Conservation (phyloP, 1,140 invertebrate genomes). For the Eumaeus atala region DNA sequence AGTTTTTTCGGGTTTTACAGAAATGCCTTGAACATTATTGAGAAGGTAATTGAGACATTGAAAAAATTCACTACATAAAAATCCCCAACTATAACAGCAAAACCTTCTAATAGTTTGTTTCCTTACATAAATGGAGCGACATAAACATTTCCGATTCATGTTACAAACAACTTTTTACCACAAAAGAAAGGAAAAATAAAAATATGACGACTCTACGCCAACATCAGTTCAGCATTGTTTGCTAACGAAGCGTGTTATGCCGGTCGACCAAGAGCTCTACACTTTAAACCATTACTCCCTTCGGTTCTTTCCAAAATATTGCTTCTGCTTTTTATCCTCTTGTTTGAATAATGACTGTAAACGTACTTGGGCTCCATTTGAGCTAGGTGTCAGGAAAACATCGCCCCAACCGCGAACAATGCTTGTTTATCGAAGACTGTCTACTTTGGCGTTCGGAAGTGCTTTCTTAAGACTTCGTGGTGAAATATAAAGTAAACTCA, state of each 20-base stretch:
- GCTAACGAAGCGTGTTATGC: constrained; percentile 64
- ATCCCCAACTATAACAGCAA: too few species aligned
- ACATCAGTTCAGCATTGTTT: constrained; percentile 54
- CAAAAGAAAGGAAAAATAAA: constrained; percentile 12
- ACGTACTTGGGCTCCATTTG: constrained; percentile 61
- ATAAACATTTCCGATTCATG: too few species aligned
- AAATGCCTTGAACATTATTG: too few species aligned
- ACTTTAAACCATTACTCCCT: constrained; percentile 69
- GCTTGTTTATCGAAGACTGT: constrained; percentile 63
- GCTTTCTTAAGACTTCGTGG: constrained; percentile 52
- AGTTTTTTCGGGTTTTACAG: too few species aligned
- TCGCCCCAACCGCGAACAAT: constrained; percentile 58
- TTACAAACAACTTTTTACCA: too few species aligned
- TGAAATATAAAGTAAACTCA: constrained; percentile 67
- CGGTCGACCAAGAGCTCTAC: constrained; percentile 58
- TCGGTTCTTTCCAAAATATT: constrained; percentile 69
- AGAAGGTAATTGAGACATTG: too few species aligned
- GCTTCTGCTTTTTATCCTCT: constrained; percentile 68
- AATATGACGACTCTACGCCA: constrained; percentile 33
- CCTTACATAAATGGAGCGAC: too few species aligned
- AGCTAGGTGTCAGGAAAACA: constrained; percentile 67
- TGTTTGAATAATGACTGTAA: constrained; percentile 72
- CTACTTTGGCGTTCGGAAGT: constrained; percentile 59
- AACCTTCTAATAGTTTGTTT: too few species aligned
- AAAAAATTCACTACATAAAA: too few species aligned